Conservation (phyloP, 92 coral and sea anemone species). For the Epizoanthus scotinus region DNA sequence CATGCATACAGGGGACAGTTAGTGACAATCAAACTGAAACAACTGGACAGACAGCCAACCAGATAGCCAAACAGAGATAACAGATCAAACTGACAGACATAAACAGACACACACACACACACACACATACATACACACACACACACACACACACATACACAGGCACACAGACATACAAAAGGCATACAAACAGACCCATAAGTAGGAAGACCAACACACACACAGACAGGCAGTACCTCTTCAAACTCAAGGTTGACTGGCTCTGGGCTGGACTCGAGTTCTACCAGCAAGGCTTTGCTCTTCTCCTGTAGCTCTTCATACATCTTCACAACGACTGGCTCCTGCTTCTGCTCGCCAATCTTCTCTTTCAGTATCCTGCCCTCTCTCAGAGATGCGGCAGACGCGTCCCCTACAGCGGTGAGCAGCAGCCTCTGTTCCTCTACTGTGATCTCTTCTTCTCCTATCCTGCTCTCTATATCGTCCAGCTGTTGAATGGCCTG, state of each 20-base stretch:
- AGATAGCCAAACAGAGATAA: too few relatives aligned
- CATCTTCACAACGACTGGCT: constrained; percentile 85
- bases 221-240: constrained; percentile 58
- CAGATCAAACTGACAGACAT: too few relatives aligned
- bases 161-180: too few relatives aligned
- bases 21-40: too few relatives aligned
- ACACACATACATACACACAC: too few relatives aligned
- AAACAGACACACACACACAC: too few relatives aligned
- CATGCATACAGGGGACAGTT: too few relatives aligned
- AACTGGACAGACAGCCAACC: too few relatives aligned
- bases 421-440: constrained; percentile 79
- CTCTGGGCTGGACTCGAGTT: constrained; percentile 74
- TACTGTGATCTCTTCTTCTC: constrained; percentile 76
- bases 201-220: too few relatives aligned
- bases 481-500: constrained; percentile 83
- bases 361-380: constrained; percentile 85
- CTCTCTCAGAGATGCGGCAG: constrained; percentile 85
- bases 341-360: constrained; percentile 66
- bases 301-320: constrained; percentile 88
- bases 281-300: constrained; percentile 82
- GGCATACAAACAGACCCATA: too few relatives aligned
- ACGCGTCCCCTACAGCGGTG: constrained; percentile 86
- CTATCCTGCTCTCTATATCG: constrained; percentile 69
- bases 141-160: too few relatives aligned
- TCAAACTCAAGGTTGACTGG: constrained; percentile 71